These are phyloP conservation scores for Galemys pyrenaicus DNA, from an alignment of 2,113 vertebrate species.

Conservation along the genomic window DNA sequence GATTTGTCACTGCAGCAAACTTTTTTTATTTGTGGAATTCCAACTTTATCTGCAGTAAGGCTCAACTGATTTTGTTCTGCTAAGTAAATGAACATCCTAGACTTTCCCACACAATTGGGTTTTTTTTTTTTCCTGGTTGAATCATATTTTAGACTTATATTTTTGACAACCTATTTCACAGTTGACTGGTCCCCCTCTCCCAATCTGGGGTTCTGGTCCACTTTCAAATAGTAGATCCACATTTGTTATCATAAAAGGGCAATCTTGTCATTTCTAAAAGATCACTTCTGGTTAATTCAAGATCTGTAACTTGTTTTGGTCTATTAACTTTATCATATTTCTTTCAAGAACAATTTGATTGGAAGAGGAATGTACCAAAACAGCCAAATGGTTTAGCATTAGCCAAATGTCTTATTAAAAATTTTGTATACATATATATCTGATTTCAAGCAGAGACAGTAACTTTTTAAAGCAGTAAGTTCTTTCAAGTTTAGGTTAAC, in stretches of 20 bases:
- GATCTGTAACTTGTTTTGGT: conserved; percentile 78
- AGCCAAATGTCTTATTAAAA: conserved; percentile 49
- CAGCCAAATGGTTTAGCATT: conserved; percentile 61
- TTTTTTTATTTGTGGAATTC: conserved; percentile 56
- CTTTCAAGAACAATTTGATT: conserved; percentile 77
- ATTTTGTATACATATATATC: not conserved
- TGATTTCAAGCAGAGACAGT: not conserved
- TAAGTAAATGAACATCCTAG: conserved; percentile 68
- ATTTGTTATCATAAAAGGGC: conserved; percentile 82
- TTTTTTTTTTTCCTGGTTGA: conserved; percentile 60
- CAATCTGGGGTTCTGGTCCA: conserved; percentile 74
- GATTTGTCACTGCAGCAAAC: conserved; percentile 60
- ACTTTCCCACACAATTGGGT: conserved; percentile 69
- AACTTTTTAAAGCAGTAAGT: not conserved
- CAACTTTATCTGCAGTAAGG: conserved; percentile 53
- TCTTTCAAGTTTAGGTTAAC: conserved; percentile 3
- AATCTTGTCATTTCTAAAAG: conserved; percentile 80
- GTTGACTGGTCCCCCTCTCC: conserved; percentile 74
- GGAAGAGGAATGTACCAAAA: conserved; percentile 75
- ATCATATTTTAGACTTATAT: conserved; percentile 83
- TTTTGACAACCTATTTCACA: conserved; percentile 86
- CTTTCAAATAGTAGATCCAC: conserved; percentile 77
- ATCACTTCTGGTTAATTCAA: conserved; percentile 83
- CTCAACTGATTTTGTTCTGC: conserved; percentile 70
- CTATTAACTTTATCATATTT: conserved; percentile 83